Base-by-base conservation (phyloP, 2,113 vertebrate species). In the Halcyon senegalensis region DNA sequence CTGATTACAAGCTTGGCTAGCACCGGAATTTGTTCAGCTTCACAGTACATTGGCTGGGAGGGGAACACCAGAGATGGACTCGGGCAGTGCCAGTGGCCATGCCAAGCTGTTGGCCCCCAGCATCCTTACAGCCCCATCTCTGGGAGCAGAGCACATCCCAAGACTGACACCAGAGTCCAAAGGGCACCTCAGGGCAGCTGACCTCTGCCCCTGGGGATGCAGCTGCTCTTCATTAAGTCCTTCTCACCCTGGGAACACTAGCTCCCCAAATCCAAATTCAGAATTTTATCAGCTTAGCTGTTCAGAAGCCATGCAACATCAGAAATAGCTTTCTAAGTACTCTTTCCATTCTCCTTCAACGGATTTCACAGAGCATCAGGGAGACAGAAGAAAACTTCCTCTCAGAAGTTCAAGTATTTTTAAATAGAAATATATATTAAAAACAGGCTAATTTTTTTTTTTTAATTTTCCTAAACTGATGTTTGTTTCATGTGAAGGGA, bases 31-130 rank as follows among this genome's bases (percentile, higher is more conserved):
- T 62, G 48, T 59, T 92, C 63, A 81, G 43, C 59, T 85, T 72
- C 66, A 53, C 1, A 0, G 44, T 4, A 60, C 2, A 1, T 19
- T 1, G 1, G 27, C 14, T 27, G 77, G 51, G 50, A 79, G 13
- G 13, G 28, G 53, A 84, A 20, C 19, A 21, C 53, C 5, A 4
- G 48, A 55, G 62, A 55, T 17, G 20, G 51, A 30, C 50, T 88
- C 27, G 1, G 2, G 33, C 68, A 63, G 41, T 8, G 13, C 20
- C 63, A 56, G n/a, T 3, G 2, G 72, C 73, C 0, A 0, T 41
- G 21, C 6, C 0, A 3, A 74, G 67, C 3, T 1, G 39, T 5
- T 7, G 5, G 44, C 7, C 21, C 18, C 9, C 20, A 66, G 60
- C 73, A 76, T 14, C 28, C 37, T 15, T 1, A 15, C 41, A 51